Evolutionary conservation across 92 coral and sea anemone species (phyloP).

Genomic region (Anthopleura xanthogrammica): DNA sequence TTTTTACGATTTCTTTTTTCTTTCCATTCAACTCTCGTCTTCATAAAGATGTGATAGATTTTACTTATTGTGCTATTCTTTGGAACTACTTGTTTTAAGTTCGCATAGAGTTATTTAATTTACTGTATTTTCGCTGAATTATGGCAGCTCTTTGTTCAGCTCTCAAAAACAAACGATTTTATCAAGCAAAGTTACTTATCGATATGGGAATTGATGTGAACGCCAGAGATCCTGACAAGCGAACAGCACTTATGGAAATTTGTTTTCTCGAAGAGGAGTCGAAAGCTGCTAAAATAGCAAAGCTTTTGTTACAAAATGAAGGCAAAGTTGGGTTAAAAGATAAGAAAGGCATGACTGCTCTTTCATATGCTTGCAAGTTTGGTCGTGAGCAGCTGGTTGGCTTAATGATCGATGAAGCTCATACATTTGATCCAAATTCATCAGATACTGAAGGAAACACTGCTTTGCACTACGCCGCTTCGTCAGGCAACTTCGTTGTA

Average conservation of each 20-base stretch:
- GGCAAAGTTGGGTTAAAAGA: conserved; percentile 72
- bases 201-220: conserved; percentile 76
- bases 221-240: conserved; percentile 39
- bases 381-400: conserved; percentile 83
- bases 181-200: conserved; percentile 70
- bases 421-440: conserved; percentile 70
- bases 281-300: conserved; percentile 73
- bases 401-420: conserved; percentile 61
- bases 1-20: background rate
- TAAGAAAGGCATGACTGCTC: conserved; percentile 67
- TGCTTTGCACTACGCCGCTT: conserved; percentile 74
- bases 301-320: conserved; percentile 57
- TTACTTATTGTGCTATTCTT: background rate
- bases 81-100: background rate
- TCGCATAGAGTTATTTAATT: background rate
- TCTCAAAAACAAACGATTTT: conserved; percentile 56
- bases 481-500: conserved; percentile 77
- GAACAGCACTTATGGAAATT: conserved; percentile 77
- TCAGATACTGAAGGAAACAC: conserved; percentile 74
- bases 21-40: background rate
- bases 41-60: background rate
- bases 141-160: conserved; percentile 81
- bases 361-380: conserved; percentile 65
- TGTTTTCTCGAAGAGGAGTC: conserved; percentile 77
- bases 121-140: background rate